Base-by-base conservation (phyloP, 2,113 vertebrate genomes). In the Rhinogobius similis region DNA sequence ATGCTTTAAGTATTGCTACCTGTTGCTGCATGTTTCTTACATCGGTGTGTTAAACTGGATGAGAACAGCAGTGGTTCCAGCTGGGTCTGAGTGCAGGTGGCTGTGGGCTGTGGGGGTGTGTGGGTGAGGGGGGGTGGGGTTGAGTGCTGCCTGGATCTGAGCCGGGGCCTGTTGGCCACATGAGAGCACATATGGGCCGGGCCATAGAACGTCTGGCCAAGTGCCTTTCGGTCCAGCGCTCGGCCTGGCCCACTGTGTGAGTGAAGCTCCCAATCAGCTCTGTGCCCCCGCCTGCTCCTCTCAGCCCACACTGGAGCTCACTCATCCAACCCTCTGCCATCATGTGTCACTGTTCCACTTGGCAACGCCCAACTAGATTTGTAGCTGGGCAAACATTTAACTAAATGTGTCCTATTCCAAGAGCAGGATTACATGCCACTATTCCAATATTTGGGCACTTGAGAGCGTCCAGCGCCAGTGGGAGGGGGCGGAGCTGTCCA, bases 321-420 rank as follows among this genome's bases (percentile, higher is more conserved):
- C 39, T 67, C 44, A 72, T 82, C 58, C 68, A 77, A 67, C 62
- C 75, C 75, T 41, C 50, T 72, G 52, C 68, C 44, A 59, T 78
- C 81, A 78, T 83, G 67, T 70, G 83, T 82, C 63, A 67, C 72
- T 3, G 68, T 83, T 79, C 73, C 83, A 88, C 85, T 83, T 92
- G 88, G 89, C 90, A 85, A 77, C 43, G 36, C 72, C 82, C 78
- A 59, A 73, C 70, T 59, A 24, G 68, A 78, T 86, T 85, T 83
- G 77, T 75, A 75, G 75, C 81, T 83, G 80, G 73, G 87, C 80
- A 90, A 90, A 90, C 85, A 87, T 91, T 92, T 87, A 83, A 84
- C 65, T 86, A 87, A 90, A 90, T 85, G 78, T 79, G 63, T 72
- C 69, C 76, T 70, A 76, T 74, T 91, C 84, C 86, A 88, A 86